Base-by-base conservation (phyloP, 2,113 vertebrate species). In the Onychorhynchus coronatus region DNA sequence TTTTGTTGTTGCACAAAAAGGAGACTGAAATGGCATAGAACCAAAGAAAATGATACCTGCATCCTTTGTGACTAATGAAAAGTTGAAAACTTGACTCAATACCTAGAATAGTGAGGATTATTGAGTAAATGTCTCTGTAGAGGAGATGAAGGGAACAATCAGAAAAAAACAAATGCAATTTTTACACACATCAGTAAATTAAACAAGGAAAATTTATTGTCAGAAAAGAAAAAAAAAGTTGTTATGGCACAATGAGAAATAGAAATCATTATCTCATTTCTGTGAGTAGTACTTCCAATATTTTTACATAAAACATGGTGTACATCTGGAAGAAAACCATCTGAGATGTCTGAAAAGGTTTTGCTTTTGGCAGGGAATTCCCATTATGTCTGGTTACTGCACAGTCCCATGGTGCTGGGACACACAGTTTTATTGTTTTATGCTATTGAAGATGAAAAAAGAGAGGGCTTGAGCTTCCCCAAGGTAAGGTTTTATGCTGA, bases 361-460 rank as follows among this genome's bases (percentile, higher is more conserved):
- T 56, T 49, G 10, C 25, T 73, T 46, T 49, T 1, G 2, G 5
- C 9, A 73, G 22, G 12, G 24, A 86, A 41, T 76, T 76, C 21
- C 20, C 3, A 12, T 35, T 2, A 3, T 6, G 0, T 31, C 12
- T 3, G 2, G 9, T 50, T 75, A 23, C 44, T 79, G 11, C 37
- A 44, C 11, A 46, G 24, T 39, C 24, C n/a, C 23, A 21, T 24
- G 5, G 2, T 84, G 22, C 9, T 65, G 22, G 22, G 31, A 2
- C 4, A 28, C 23, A 18, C 23, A 46, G 12, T 30, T 53, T 77
- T n/a, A 17, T 17, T 50, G 6, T 47, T 6, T 82, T 49, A 30
- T 2, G 3, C 5, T 68, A 14, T 0, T 52, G 46, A 53, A 17
- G 9, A 31, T 44, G 8, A 11, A 63, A 91, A 81, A 71, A 39